phyloP scores from a whole-genome alignment of 2,113 vertebrate genomes.

The Pelobates fuscus region DNA sequence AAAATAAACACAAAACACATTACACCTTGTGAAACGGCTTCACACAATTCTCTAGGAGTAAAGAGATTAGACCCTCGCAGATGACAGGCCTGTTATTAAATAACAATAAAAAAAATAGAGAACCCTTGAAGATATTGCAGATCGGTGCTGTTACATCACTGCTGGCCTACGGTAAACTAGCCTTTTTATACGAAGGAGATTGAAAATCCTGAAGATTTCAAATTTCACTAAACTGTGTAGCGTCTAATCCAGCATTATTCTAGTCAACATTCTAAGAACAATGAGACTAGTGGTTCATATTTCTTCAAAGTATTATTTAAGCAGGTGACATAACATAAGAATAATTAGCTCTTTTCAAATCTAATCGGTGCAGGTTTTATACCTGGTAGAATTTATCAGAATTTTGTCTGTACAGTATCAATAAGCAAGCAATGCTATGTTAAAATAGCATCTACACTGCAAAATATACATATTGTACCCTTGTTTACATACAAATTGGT shows the following conservation, averaged over 20 bases:
- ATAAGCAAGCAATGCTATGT: too few relatives aligned
- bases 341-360: too few relatives aligned
- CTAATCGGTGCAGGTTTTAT: too few relatives aligned
- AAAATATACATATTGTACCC: too few relatives aligned
- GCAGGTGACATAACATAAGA: too few relatives aligned
- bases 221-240: not conserved
- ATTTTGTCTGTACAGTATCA: too few relatives aligned
- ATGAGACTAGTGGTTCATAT: too few relatives aligned
- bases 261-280: too few relatives aligned
- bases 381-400: too few relatives aligned
- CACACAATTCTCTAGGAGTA: slow-evolving; percentile 14
- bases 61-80: slow-evolving; percentile 25
- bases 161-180: slow-evolving; percentile 20
- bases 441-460: too few relatives aligned
- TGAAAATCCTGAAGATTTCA: slow-evolving; percentile 17
- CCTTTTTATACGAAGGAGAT: slow-evolving; percentile 17
- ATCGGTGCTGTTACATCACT: not conserved
- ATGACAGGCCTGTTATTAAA: slow-evolving; percentile 29
- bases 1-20: slow-evolving; percentile 11
- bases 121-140: slow-evolving; percentile 5
- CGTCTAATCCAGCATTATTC: not conserved
- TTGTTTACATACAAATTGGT: too few relatives aligned
- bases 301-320: too few relatives aligned
- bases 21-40: not conserved
- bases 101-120: slow-evolving; percentile 2